phyloP scores from a whole-genome alignment of 1,140 invertebrate genomes.

The Platyscapa corneri region DNA sequence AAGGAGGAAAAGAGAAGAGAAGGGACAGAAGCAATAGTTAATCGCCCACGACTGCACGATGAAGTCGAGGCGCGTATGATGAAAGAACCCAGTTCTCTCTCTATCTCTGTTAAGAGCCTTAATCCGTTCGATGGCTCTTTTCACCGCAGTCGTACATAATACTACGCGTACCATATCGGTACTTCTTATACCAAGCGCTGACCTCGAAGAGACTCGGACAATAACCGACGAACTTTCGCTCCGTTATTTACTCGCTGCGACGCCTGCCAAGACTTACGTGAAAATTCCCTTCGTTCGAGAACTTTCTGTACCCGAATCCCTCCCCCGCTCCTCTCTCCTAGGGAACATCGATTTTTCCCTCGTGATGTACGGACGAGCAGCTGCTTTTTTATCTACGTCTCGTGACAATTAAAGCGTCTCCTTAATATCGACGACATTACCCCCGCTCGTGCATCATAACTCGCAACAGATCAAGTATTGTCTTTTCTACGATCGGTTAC shows the following conservation, averaged over 20 bases:
- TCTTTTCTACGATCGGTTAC: too few species aligned
- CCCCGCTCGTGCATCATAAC: too few species aligned
- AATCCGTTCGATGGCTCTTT: slow-evolving; percentile 21
- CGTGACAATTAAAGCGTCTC: too few species aligned
- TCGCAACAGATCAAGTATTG: too few species aligned
- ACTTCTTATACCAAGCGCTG: slow-evolving; percentile 18
- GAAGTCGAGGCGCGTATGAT: background rate
- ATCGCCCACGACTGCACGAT: slow-evolving; percentile 26
- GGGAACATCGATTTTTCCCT: too few species aligned
- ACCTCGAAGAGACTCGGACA: slow-evolving; percentile 17
- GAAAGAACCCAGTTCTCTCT: slow-evolving; percentile 21
- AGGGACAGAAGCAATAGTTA: background rate
- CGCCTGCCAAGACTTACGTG: background rate
- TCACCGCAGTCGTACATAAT: background rate
- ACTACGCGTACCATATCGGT: background rate
- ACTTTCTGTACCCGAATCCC: too few species aligned
- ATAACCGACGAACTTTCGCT: slow-evolving; percentile 51
- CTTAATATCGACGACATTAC: too few species aligned
- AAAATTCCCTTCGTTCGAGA: background rate
- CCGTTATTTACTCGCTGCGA: slow-evolving; percentile 36
- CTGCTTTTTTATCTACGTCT: too few species aligned
- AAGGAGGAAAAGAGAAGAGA: background rate
- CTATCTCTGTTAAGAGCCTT: background rate
- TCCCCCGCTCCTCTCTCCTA: too few species aligned
- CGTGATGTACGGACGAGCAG: too few species aligned